These are phyloP conservation scores for Formica selysi DNA, from an alignment of 1,140 invertebrate species.

Conservation along the genomic window DNA sequence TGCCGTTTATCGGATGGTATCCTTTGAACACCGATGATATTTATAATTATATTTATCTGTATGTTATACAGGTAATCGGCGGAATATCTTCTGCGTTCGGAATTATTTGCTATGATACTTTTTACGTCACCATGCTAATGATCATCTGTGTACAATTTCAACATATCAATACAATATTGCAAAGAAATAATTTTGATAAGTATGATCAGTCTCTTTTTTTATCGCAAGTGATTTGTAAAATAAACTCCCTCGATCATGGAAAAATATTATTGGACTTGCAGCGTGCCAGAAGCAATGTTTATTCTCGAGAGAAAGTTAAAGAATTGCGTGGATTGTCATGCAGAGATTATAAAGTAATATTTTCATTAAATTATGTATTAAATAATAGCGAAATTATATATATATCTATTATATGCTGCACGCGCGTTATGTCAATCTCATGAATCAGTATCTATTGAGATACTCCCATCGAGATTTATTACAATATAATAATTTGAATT, in stretches of 20 bases:
- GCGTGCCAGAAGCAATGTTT: not conserved
- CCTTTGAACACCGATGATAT: slow-evolving; percentile 63
- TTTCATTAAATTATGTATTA: not conserved
- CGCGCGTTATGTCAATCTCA: not conserved
- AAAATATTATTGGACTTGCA: slow-evolving; percentile 25
- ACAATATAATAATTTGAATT: not conserved
- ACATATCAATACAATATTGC: slow-evolving; percentile 67
- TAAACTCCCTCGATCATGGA: not conserved
- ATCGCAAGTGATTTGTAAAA: not conserved
- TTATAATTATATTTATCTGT: slow-evolving; percentile 62
- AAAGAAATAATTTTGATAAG: not conserved
- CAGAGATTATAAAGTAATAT: slow-evolving; percentile 41
- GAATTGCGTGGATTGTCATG: slow-evolving; percentile 37
- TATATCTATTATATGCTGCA: not conserved
- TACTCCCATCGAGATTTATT: not conserved
- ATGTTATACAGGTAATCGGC: slow-evolving; percentile 67
- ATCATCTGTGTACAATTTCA: slow-evolving; percentile 68
- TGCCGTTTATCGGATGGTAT: slow-evolving; percentile 70
- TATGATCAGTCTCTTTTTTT: not conserved
- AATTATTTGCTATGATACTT: slow-evolving; percentile 67
- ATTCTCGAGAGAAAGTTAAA: slow-evolving; percentile 36
- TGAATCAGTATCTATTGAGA: not conserved
- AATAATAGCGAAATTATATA: not conserved
- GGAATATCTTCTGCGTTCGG: slow-evolving; percentile 62
- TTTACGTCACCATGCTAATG: slow-evolving; percentile 69